A percentile compares a stretch with the other conserved stretches of the same genome.
phyloP scores from a whole-genome alignment of 2,888 invertebrate species.

The Caenorhabditis wallacei region DNA sequence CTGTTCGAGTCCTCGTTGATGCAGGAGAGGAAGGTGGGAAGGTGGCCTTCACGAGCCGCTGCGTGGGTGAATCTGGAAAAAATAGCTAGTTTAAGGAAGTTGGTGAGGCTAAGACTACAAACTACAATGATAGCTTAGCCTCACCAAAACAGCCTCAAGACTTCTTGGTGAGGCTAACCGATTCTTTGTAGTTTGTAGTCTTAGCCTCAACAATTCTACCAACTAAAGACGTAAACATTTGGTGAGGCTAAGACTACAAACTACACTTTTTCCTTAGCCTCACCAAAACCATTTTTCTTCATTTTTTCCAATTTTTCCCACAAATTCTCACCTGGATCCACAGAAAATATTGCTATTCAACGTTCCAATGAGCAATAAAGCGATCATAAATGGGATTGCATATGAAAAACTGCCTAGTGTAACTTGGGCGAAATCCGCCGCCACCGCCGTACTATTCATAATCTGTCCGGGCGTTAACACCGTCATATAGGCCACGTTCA shows the following conservation, averaged over 20 bases:
- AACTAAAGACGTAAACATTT: too few relatives aligned
- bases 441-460: constrained; percentile 73
- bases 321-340: constrained; percentile 68
- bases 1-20: constrained; percentile 67
- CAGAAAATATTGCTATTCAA: constrained; percentile 78
- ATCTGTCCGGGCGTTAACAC: constrained; percentile 72
- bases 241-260: background rate
- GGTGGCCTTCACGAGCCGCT: constrained; percentile 74
- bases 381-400: constrained; percentile 77
- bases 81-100: background rate
- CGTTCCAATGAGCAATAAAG: constrained; percentile 75
- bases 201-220: too few relatives aligned
- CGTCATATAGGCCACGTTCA: constrained; percentile 77
- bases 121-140: too few relatives aligned
- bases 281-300: background rate
- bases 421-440: constrained; percentile 73
- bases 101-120: too few relatives aligned
- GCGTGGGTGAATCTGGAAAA: constrained; percentile 73
- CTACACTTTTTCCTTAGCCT: too few relatives aligned
- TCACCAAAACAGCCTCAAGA: too few relatives aligned
- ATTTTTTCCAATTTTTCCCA: background rate
- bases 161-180: too few relatives aligned
- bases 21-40: constrained; percentile 73
- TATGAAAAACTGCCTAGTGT: constrained; percentile 73
- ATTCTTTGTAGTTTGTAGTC: too few relatives aligned